phyloP scores from a whole-genome alignment of 2,888 invertebrate genomes.

The Girardia tigrina region DNA sequence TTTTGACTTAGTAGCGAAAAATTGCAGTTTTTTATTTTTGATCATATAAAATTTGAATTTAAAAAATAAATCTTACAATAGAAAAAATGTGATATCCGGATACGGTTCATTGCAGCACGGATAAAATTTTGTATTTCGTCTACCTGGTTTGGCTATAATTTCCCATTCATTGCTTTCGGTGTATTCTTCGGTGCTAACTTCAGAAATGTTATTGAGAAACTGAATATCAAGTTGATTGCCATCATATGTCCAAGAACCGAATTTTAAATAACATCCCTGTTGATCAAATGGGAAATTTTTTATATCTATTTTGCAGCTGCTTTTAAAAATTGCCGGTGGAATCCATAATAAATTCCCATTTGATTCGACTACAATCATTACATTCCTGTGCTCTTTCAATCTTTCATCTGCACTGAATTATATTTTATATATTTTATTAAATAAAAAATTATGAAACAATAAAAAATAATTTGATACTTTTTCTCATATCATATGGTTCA shows the following conservation, averaged over 20 bases:
- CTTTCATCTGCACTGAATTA: slow-evolving; percentile 48
- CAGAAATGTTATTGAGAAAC: slow-evolving; percentile 36
- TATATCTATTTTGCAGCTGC: slow-evolving; percentile 48
- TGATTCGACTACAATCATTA: slow-evolving; percentile 43
- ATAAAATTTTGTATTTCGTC: slow-evolving; percentile 53
- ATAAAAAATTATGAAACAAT: too few relatives aligned
- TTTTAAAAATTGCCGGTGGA: slow-evolving; percentile 47
- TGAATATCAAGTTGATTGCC: slow-evolving; percentile 35
- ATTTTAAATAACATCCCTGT: slow-evolving; percentile 48
- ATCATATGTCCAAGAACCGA: slow-evolving; percentile 41
- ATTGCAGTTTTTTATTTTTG: too few relatives aligned
- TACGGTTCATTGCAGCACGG: slow-evolving; percentile 49
- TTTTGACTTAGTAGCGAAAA: too few relatives aligned
- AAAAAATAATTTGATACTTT: too few relatives aligned
- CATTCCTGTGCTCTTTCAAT: slow-evolving; percentile 47
- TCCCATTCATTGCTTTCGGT: slow-evolving; percentile 49
- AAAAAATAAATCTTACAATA: slow-evolving; percentile 35
- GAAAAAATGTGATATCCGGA: slow-evolving; percentile 50
- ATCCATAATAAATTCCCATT: slow-evolving; percentile 44
- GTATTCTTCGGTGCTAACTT: slow-evolving; percentile 41
- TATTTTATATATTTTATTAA: too few relatives aligned
- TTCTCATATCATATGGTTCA: too few relatives aligned
- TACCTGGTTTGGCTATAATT: slow-evolving; percentile 43
- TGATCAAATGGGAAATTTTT: slow-evolving; percentile 49
- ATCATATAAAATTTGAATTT: too few relatives aligned